Conservation (phyloP, 37 sponge, comb jelly and placozoan genomes). For the Crambe crambe region DNA sequence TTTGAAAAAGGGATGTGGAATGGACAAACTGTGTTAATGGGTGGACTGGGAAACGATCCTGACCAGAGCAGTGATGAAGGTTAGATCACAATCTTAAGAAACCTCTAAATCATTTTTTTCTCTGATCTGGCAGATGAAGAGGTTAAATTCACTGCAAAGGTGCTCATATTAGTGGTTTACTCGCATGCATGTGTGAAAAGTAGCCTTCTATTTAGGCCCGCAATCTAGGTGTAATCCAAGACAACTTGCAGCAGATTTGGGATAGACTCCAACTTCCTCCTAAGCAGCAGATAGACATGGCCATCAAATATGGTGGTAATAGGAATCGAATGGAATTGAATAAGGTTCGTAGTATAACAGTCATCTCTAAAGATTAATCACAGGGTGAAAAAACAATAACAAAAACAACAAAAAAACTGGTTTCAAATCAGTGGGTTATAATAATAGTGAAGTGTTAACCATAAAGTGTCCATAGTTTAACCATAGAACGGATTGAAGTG, state of each 20-base stretch:
- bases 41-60: slow-evolving; percentile 85
- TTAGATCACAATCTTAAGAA: slow-evolving; percentile 1
- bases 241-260: slow-evolving; percentile 68
- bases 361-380: too few species aligned
- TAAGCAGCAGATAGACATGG: slow-evolving; percentile 84
- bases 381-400: too few species aligned
- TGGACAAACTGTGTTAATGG: slow-evolving; percentile 86
- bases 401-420: too few species aligned
- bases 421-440: too few species aligned
- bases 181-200: too few species aligned
- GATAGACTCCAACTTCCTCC: slow-evolving; percentile 62
- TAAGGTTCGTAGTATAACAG: slow-evolving; percentile 3
- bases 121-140: not conserved
- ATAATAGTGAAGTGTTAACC: not conserved
- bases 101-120: not conserved
- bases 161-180: too few species aligned
- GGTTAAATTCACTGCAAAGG: too few species aligned
- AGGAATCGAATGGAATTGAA: not conserved
- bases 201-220: not conserved
- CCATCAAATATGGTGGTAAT: slow-evolving; percentile 80
- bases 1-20: slow-evolving; percentile 86
- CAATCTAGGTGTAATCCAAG: slow-evolving; percentile 24
- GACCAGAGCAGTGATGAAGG: slow-evolving; percentile 45
- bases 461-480: not conserved
- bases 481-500: not conserved